Conservation (phyloP, 2,888 invertebrate species). For the Calameuta filiformis region DNA sequence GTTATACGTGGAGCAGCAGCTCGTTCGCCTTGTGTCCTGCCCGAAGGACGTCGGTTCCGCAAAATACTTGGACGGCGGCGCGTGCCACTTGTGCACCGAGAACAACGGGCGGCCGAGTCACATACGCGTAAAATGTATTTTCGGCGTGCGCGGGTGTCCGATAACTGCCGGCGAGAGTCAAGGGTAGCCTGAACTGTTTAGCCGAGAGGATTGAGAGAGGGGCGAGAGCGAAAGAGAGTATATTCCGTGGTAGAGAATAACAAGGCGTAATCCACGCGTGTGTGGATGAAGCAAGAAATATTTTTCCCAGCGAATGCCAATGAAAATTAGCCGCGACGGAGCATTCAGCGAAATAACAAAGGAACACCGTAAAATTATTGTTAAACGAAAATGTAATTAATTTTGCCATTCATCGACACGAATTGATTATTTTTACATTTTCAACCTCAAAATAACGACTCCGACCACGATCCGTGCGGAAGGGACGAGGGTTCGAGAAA, state of each 20-base stretch:
- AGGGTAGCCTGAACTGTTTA: not conserved
- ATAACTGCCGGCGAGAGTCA: not conserved
- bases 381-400: not conserved
- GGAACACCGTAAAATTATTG: not conserved
- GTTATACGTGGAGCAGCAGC: not conserved
- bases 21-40: not conserved
- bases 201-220: not conserved
- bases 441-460: no score
- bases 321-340: not conserved
- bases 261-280: not conserved
- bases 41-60: not conserved
- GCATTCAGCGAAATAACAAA: not conserved
- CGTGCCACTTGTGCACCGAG: not conserved
- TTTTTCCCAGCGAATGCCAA: not conserved
- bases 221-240: not conserved
- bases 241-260: not conserved
- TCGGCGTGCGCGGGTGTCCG: not conserved
- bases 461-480: no score
- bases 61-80: not conserved
- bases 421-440: not conserved
- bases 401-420: no score
- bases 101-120: not conserved
- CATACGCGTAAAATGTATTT: not conserved
- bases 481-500: no score
- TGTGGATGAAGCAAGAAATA: not conserved